phyloP scores from a whole-genome alignment of 1,140 invertebrate genomes.

The Scylla paramamosain region DNA sequence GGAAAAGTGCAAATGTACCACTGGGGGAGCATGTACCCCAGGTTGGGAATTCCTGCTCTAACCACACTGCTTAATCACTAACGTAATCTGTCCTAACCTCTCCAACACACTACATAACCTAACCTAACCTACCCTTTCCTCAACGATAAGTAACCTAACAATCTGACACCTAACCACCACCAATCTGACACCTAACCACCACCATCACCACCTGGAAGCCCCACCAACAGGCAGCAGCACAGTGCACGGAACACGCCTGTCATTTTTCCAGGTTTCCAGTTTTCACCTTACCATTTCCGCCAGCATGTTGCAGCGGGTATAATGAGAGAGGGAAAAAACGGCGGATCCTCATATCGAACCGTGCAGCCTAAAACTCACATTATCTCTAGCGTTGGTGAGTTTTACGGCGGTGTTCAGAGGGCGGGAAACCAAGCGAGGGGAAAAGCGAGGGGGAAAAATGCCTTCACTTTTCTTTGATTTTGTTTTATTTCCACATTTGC shows the following conservation, averaged over 20 bases:
- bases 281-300: not conserved
- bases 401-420: slow-evolving; percentile 6
- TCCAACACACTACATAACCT: too few relatives aligned
- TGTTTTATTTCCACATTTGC: not conserved
- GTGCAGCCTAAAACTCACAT: not conserved
- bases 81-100: too few relatives aligned
- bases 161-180: not conserved
- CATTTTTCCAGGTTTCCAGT: not conserved
- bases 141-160: too few relatives aligned
- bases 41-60: too few relatives aligned
- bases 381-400: not conserved
- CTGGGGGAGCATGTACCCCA: too few relatives aligned
- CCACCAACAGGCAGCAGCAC: not conserved
- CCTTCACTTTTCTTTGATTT: not conserved
- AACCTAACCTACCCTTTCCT: not conserved
- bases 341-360: not conserved
- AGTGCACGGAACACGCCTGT: not conserved
- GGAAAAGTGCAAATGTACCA: too few relatives aligned
- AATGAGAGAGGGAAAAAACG: not conserved
- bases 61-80: too few relatives aligned
- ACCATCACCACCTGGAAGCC: not conserved
- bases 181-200: not conserved
- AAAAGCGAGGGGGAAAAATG: not conserved
- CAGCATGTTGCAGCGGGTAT: not conserved
- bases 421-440: not conserved